Base-by-base conservation (phyloP, 2,888 invertebrate species). In the Cyclophora albipunctata region DNA sequence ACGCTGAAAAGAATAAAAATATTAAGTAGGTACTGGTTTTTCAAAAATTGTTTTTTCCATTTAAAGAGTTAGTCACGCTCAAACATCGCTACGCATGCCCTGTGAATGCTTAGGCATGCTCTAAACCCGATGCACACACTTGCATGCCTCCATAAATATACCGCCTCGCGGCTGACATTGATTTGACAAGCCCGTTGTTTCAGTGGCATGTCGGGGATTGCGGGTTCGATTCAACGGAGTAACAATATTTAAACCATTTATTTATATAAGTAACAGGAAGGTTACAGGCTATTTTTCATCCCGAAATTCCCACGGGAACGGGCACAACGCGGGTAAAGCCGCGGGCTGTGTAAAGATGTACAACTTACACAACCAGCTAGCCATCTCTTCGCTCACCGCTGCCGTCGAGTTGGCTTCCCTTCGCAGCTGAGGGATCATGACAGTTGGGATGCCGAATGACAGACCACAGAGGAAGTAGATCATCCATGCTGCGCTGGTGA, bases 371-470 rank as follows among this genome's bases (percentile, higher is more conserved):
- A 71, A 45, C 71, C 71, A 69, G 3, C 68, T 67, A 7, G 58
- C 65, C 62, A 66, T 64, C 40, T 67, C 63, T 0, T 57, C 58
- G 7, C 59, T 58, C n/a, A 68, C 63, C 0, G 57, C 55, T 1
- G 49, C 53, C 0, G 66, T 64, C 3, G 59, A 61, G 45, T 51
- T 57, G 0, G 55, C 59, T 0, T 62, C 67, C 7, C 47, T 54
- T 20, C 62, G 52, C n/a, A 67, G 43, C 44, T 70, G 66, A 0
- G 68, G 68, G 34, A 70, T 60, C 53, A 68, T 57, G 0, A 69
- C 67, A 0, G 68, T 70, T 0, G 68, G 67, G 1, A 55, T 37
- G 3, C 65, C 60, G 37, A 58, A 56, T 1, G 57, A 53, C n/a
- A 60, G 46, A 3, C 59, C 59, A 4, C 52, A 53, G 33, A 60